Conservation (phyloP, 2,888 invertebrate genomes). For the Scaptomyza reducta region DNA sequence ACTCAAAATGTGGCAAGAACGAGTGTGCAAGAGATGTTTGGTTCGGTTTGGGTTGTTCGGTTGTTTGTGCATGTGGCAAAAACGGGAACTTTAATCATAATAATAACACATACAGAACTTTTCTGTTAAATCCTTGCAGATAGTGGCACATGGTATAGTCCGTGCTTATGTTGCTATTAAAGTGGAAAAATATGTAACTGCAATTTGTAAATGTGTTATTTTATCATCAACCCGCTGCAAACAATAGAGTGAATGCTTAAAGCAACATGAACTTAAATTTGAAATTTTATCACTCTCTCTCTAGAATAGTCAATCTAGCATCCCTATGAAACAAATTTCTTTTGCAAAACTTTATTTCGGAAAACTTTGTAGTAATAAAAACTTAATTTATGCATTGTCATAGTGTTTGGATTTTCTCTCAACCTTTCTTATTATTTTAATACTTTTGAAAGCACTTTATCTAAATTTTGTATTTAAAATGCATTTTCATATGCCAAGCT, state of each 20-base stretch:
- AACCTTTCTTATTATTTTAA: neutral
- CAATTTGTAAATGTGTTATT: neutral
- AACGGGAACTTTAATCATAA: conserved; percentile 70
- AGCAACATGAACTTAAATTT: neutral
- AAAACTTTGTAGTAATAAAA: too few relatives aligned
- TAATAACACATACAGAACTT: conserved; percentile 53
- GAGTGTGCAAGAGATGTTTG: neutral
- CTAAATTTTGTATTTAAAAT: conserved; percentile 32
- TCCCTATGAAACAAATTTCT: too few relatives aligned
- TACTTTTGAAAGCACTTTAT: neutral
- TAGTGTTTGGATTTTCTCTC: neutral
- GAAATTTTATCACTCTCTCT: neutral
- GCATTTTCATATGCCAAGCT: neutral
- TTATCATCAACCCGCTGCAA: neutral
- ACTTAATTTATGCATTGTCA: neutral
- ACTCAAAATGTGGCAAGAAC: neutral
- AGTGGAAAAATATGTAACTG: neutral
- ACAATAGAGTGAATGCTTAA: too few relatives aligned
- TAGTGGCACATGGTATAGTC: conserved; percentile 39
- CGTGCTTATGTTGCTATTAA: conserved; percentile 23
- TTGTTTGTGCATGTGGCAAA: conserved; percentile 17
- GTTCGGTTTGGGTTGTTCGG: neutral
- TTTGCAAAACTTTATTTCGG: too few relatives aligned
- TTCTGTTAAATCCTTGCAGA: neutral
- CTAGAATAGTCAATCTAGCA: too few relatives aligned